Evolutionary conservation across 2,797 vertebrate genomes (phyloP).

Genomic region (Sebastes umbrosus): DNA sequence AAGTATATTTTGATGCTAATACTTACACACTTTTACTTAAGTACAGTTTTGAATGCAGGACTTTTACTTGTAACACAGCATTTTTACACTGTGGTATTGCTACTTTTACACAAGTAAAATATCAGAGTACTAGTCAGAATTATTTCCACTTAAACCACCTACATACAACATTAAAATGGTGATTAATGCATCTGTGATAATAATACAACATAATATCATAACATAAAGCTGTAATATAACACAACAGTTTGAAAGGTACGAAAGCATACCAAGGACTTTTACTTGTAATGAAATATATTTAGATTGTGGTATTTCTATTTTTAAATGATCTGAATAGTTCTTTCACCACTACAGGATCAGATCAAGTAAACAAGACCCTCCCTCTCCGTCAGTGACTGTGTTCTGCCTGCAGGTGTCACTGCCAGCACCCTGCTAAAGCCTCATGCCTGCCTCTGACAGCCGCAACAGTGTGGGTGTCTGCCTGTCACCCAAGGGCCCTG

Average conservation of each 20-base stretch:
- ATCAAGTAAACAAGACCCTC: constrained; percentile 4
- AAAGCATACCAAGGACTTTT: not conserved
- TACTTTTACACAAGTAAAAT: not conserved
- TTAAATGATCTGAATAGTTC: not conserved
- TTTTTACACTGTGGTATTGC: not conserved
- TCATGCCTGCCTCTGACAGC: constrained; percentile 28
- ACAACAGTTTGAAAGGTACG: not conserved
- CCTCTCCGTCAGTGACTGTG: not conserved
- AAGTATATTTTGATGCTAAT: too few species aligned
- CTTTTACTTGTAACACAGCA: not conserved
- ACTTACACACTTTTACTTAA: too few species aligned
- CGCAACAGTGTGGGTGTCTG: constrained; percentile 61
- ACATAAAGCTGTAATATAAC: not conserved
- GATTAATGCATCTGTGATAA: too few species aligned
- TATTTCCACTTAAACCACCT: not conserved
- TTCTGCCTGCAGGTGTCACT: constrained; percentile 67
- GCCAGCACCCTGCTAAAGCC: constrained; percentile 9
- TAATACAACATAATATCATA: not conserved
- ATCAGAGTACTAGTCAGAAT: not conserved
- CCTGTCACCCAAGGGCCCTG: constrained; percentile 65
- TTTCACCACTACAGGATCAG: not conserved
- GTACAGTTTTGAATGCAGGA: too few species aligned
- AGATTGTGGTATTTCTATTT: not conserved
- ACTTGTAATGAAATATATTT: not conserved
- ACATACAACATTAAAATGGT: not conserved